Evolutionary conservation across 2,797 vertebrate species (phyloP), one percentile per base, ranked within the genome.

Genomic region (Tokudaia tokunoshimensis): DNA sequence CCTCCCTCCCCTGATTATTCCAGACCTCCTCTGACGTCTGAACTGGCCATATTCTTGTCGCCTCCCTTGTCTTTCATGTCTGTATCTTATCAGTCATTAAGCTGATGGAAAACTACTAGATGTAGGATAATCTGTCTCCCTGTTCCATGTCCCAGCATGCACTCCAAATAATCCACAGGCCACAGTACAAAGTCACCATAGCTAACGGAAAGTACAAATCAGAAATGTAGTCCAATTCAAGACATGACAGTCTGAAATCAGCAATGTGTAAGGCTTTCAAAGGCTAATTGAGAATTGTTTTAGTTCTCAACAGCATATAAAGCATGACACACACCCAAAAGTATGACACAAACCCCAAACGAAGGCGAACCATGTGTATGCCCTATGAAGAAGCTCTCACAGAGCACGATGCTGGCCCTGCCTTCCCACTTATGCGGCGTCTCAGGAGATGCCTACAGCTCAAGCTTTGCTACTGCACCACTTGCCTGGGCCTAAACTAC

Each of bases 181-280:
- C 55, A 92, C 37, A 78, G 79, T 3, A 65, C 52, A 83, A 93
- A 26, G 50, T 92, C 52, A 55, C 26, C 20, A n/a, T 72, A 31
- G 52, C 37, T 84, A 85, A 52, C 87, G n/a, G 61, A 94, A 92
- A 90, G 70, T 65, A 55, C 92, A 95, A 86, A 93, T 82, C n/a
- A n/a, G 17, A 95, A 89, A 70, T 61, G 12, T 24, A n/a, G 24
- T 79, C 55, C n/a, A 79, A 41, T 10, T 61, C 22, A 57, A 88
- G 47, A 67, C 47, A 81, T 0, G n/a, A 10, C 17, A 61, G 34
- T 41, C 11, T 44, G 59, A 95, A 84, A 82, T 29, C 41, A 74
- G 47, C n/a, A 90, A 79, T 22, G 31, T 52, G 57, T 61, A 81
- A 89, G 61, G 26, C 37, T 3, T 82, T 75, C 74, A 55, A 76